phyloP scores from a whole-genome alignment of 2,888 invertebrate genomes.

The Notodonta ziczac region DNA sequence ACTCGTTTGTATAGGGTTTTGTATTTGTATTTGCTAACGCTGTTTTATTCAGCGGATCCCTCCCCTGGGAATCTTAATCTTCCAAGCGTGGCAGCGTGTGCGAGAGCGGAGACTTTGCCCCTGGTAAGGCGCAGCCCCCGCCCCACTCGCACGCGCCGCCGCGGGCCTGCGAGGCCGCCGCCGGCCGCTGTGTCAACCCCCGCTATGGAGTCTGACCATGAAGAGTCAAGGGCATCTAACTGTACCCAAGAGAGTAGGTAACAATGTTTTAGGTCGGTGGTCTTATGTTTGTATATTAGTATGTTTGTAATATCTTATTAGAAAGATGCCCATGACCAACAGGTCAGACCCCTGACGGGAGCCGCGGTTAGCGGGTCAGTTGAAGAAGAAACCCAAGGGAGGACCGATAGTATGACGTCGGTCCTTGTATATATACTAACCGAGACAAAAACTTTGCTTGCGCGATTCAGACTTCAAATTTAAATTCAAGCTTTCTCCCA shows the following conservation, averaged over 20 bases:
- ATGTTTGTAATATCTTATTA: no score
- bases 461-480: constrained; percentile 14
- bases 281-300: no score
- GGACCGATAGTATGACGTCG: constrained; percentile 5
- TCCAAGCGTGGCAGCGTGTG: constrained; percentile 13
- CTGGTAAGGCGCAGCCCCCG: constrained; percentile 9
- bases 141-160: neutral
- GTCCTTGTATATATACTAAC: constrained; percentile 2
- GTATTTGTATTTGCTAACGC: constrained; percentile 4
- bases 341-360: constrained; percentile 1
- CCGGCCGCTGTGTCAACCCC: constrained; percentile 10
- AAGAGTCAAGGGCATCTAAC: constrained; percentile 13
- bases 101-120: neutral
- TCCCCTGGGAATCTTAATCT: constrained; percentile 17
- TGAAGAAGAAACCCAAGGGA: constrained; percentile 17
- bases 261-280: no score
- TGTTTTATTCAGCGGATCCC: constrained; percentile 14
- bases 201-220: constrained; percentile 5
- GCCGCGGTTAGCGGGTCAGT: constrained; percentile 17
- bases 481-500: neutral
- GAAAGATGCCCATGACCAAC: constrained; percentile 7
- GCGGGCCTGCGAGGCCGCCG: constrained; percentile 14
- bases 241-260: constrained; percentile 1
- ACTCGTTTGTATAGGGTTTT: no score
- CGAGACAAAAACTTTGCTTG: constrained; percentile 10